Evolutionary conservation across 2,888 invertebrate genomes (phyloP).

Genomic region (Sclerodermus sp.): DNA sequence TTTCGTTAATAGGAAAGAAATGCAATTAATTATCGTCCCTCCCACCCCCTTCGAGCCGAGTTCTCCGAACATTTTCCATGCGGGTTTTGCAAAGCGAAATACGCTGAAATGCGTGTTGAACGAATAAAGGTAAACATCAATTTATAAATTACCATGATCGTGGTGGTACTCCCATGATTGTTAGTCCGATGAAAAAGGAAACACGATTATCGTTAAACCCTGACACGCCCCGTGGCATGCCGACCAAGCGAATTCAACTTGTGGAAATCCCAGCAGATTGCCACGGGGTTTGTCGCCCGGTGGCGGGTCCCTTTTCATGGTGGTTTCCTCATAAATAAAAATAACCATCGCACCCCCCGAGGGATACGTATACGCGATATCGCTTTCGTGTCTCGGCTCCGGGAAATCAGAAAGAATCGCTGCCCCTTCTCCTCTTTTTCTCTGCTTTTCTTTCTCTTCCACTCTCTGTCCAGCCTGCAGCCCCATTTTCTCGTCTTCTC

Average conservation of each 20-base stretch:
- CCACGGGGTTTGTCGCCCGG: slow-evolving; percentile 38
- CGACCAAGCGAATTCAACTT: slow-evolving; percentile 50
- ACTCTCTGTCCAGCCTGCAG: too few species aligned
- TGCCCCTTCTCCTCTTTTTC: neutral
- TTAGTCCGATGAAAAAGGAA: slow-evolving; percentile 19
- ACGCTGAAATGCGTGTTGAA: too few species aligned
- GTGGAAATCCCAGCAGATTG: slow-evolving; percentile 54
- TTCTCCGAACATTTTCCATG: too few species aligned
- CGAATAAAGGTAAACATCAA: too few species aligned
- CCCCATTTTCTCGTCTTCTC: neutral
- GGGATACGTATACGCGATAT: slow-evolving; percentile 50
- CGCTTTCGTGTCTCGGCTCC: slow-evolving; percentile 35
- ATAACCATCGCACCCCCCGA: slow-evolving; percentile 51
- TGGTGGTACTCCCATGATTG: too few species aligned
- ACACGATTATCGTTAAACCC: slow-evolving; percentile 39
- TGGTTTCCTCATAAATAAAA: slow-evolving; percentile 58
- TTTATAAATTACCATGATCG: too few species aligned
- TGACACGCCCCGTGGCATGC: slow-evolving; percentile 37
- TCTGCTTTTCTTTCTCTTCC: neutral
- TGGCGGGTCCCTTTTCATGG: slow-evolving; percentile 51
- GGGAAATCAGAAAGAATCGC: slow-evolving; percentile 47
- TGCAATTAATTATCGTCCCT: too few species aligned
- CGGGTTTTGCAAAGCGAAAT: slow-evolving; percentile 19
- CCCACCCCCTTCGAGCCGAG: too few species aligned
- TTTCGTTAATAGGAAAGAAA: too few species aligned